A percentile compares a stretch with the other conserved stretches of the same genome.
Conservation (phyloP, 2,113 vertebrate genomes). For the Corapipo altera region DNA sequence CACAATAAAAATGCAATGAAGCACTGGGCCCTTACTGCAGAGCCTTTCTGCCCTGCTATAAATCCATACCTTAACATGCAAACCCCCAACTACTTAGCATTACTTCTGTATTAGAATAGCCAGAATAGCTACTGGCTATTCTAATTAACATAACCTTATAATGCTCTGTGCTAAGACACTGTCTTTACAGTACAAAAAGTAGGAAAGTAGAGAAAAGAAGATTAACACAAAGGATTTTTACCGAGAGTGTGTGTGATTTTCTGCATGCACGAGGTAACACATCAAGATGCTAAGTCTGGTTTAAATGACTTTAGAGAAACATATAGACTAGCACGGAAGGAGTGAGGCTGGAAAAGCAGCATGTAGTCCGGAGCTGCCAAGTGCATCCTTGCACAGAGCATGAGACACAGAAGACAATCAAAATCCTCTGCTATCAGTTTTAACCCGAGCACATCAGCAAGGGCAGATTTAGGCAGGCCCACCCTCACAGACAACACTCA, state of each 20-base stretch:
- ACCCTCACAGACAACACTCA: neutral
- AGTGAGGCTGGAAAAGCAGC: neutral
- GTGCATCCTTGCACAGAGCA: neutral
- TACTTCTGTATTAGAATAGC: neutral
- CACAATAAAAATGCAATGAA: neutral
- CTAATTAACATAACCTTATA: neutral
- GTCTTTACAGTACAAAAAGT: neutral
- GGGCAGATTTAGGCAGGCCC: neutral
- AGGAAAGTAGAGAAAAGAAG: neutral
- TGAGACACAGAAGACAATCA: neutral
- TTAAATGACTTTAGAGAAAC: neutral
- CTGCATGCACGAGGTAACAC: neutral
- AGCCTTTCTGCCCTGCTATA: neutral
- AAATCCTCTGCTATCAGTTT: neutral
- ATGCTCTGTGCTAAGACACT: neutral
- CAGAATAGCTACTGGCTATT: neutral
- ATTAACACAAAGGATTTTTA: neutral
- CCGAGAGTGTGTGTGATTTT: neutral
- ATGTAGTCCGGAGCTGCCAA: neutral
- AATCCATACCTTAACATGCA: neutral
- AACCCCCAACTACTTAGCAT: neutral
- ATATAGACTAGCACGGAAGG: neutral
- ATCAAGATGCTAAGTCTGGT: neutral
- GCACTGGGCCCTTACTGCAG: neutral
- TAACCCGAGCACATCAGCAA: neutral